phyloP scores from a whole-genome alignment of 2,888 invertebrate species.

The Drosophila neoperkinsi region DNA sequence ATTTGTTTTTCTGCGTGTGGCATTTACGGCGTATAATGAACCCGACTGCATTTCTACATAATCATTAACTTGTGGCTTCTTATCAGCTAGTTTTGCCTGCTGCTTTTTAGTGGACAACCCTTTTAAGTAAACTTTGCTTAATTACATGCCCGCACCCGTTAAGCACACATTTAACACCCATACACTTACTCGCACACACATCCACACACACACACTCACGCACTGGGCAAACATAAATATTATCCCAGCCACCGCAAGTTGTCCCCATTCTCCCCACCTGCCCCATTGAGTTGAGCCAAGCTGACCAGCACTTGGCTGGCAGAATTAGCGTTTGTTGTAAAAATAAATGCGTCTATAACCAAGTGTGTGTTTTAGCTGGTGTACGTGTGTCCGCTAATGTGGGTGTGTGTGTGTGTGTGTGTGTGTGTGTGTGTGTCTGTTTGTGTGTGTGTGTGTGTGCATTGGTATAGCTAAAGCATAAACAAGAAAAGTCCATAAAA shows the following conservation, averaged over 20 bases:
- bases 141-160: conserved; percentile 75
- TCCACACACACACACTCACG: conserved; percentile 21
- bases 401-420: background rate
- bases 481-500: conserved; percentile 82
- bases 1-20: background rate
- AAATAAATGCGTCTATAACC: conserved; percentile 39
- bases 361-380: background rate
- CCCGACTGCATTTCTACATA: conserved; percentile 38
- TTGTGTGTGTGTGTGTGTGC: conserved; percentile 9
- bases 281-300: background rate
- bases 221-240: conserved; percentile 50
- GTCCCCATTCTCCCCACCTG: too few species aligned
- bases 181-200: conserved; percentile 12
- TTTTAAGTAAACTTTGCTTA: conserved; percentile 74
- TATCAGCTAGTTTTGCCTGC: background rate
- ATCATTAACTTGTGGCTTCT: conserved; percentile 37
- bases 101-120: conserved; percentile 53
- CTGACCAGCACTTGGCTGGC: conserved; percentile 48
- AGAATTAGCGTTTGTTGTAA: conserved; percentile 56
- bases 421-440: conserved; percentile 1
- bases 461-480: conserved; percentile 45
- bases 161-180: conserved; percentile 68
- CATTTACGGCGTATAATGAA: conserved; percentile 30
- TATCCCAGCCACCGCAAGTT: conserved; percentile 31
- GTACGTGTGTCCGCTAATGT: background rate